Percentiles rank a stretch among this genome's conserved stretches.
phyloP scores from a whole-genome alignment of 2,888 invertebrate genomes.

The Drosophila kanekoi region DNA sequence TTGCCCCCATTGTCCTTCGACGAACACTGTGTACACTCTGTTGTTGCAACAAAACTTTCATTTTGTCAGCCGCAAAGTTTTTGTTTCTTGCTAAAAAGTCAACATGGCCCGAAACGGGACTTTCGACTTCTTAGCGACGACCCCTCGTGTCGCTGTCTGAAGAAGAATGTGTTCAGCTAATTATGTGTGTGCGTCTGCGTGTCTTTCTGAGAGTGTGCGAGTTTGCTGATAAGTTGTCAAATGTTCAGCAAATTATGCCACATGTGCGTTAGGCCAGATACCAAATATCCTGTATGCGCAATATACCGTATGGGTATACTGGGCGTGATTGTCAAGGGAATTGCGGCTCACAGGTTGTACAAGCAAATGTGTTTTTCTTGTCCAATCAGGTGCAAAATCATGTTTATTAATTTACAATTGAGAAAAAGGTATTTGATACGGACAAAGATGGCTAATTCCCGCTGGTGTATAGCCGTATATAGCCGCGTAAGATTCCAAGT shows the following conservation, averaged over 20 bases:
- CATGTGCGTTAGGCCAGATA: slow-evolving; percentile 18
- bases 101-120: slow-evolving; percentile 37
- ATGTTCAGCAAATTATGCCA: slow-evolving; percentile 39
- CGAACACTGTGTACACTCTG: slow-evolving; percentile 6
- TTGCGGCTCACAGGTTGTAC: too few relatives aligned
- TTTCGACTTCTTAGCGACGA: slow-evolving; percentile 17
- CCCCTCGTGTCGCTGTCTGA: neutral
- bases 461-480: too few relatives aligned
- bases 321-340: neutral
- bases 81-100: slow-evolving; percentile 63
- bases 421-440: too few relatives aligned
- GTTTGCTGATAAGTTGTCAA: slow-evolving; percentile 54
- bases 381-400: too few relatives aligned
- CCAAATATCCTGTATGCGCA: neutral
- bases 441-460: too few relatives aligned
- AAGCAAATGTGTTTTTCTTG: too few relatives aligned
- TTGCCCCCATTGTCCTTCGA: slow-evolving; percentile 17
- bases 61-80: slow-evolving; percentile 71
- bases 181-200: slow-evolving; percentile 45
- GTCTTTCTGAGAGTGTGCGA: slow-evolving; percentile 23
- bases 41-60: slow-evolving; percentile 62
- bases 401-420: too few relatives aligned
- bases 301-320: neutral
- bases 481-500: too few relatives aligned
- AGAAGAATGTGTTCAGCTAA: slow-evolving; percentile 47